phyloP scores from a whole-genome alignment of 2,888 invertebrate species.

The Diplazon laetatorius region DNA sequence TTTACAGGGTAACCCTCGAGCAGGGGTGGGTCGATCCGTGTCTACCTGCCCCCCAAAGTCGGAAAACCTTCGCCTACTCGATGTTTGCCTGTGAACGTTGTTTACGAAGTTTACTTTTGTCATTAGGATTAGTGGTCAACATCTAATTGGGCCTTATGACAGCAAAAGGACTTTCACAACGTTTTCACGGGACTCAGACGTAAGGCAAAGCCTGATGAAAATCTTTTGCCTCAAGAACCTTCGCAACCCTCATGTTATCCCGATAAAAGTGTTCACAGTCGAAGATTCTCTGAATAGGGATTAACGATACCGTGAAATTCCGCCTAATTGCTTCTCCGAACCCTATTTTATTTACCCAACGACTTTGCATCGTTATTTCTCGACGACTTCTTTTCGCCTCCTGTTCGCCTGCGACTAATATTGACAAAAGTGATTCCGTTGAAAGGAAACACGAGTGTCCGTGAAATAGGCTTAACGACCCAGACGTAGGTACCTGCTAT shows the following conservation, averaged over 20 bases:
- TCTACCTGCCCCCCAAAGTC: too few species aligned
- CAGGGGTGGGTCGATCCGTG: background rate
- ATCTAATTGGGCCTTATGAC: background rate
- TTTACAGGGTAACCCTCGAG: background rate
- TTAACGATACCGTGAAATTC: slow-evolving; percentile 27
- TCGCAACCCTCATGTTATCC: slow-evolving; percentile 30
- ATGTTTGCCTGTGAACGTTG: background rate
- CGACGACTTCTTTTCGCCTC: slow-evolving; percentile 54
- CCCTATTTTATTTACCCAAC: background rate
- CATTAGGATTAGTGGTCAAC: slow-evolving; percentile 4
- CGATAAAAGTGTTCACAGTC: slow-evolving; percentile 62
- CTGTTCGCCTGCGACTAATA: slow-evolving; percentile 69
- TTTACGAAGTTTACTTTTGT: background rate
- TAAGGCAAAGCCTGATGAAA: too few species aligned
- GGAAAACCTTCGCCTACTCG: background rate
- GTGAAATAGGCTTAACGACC: slow-evolving; percentile 48
- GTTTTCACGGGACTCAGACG: background rate
- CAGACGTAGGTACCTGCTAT: background rate
- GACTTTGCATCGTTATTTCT: background rate
- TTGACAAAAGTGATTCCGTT: slow-evolving; percentile 70
- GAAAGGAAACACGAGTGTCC: slow-evolving; percentile 63
- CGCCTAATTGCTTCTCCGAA: slow-evolving; percentile 7
- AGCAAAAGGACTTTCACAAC: background rate
- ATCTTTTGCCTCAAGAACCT: too few species aligned
- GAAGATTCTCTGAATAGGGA: slow-evolving; percentile 62